Percentiles rank a stretch among this genome's conserved stretches.
Conservation (phyloP, 2,797 vertebrate species). For the Spheniscus humboldti region DNA sequence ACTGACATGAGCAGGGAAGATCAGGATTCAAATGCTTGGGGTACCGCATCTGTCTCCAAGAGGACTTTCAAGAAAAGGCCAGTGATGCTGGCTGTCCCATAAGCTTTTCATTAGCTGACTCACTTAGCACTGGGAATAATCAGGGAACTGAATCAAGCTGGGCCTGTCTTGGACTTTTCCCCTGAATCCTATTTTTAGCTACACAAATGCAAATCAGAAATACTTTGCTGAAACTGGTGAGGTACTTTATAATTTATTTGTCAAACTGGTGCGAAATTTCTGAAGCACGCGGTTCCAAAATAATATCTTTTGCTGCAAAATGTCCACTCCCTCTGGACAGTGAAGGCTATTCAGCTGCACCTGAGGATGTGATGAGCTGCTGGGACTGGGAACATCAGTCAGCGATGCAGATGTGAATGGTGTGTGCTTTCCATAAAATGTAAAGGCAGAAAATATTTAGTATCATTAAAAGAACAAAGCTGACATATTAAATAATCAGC, state of each 20-base stretch:
- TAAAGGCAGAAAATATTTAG: not conserved
- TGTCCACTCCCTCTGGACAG: not conserved
- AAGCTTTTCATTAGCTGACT: conserved; percentile 20
- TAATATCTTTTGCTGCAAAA: not conserved
- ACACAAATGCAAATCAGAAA: conserved; percentile 13
- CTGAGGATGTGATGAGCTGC: not conserved
- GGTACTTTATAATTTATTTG: conserved; percentile 44
- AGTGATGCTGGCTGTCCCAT: not conserved
- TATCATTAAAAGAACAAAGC: not conserved
- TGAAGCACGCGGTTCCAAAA: not conserved
- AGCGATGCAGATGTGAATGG: not conserved
- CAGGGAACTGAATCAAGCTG: not conserved
- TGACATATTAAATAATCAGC: not conserved
- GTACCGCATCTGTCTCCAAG: not conserved
- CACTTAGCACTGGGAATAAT: conserved; percentile 10
- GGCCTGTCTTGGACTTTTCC: conserved; percentile 11
- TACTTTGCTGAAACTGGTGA: not conserved
- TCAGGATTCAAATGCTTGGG: not conserved
- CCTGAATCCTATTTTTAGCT: conserved; percentile 29
- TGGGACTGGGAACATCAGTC: not conserved
- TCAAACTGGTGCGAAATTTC: not conserved
- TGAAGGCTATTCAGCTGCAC: not conserved
- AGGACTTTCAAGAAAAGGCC: not conserved
- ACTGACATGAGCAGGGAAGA: not conserved
- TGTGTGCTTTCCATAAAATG: not conserved